phyloP scores from a whole-genome alignment of 2,888 invertebrate genomes.

The Eilema sororculum region DNA sequence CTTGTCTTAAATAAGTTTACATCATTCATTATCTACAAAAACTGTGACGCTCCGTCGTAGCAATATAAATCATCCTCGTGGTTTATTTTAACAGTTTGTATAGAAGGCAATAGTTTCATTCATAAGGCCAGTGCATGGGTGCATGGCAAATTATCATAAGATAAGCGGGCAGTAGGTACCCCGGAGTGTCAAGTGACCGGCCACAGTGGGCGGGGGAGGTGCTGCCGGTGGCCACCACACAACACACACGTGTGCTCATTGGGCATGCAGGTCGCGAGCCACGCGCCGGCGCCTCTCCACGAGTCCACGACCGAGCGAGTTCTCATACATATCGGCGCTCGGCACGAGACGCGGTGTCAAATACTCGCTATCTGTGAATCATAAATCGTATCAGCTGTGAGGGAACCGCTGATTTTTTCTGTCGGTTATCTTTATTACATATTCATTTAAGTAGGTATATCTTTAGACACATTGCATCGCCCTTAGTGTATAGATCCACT shows the following conservation, averaged over 20 bases:
- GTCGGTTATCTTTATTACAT: no score
- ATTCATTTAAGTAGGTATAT: no score
- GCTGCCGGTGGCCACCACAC: not conserved
- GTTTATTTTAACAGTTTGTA: not conserved
- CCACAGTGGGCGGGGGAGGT: not conserved
- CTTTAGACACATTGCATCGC: no score
- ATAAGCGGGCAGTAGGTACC: no score
- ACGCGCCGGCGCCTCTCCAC: not conserved
- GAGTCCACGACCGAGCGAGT: not conserved
- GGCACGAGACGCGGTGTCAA: not conserved
- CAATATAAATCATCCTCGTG: not conserved
- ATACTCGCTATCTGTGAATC: not conserved
- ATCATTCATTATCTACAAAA: not conserved
- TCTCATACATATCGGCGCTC: no score
- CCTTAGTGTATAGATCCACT: no score
- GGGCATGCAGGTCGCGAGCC: conserved; percentile 7
- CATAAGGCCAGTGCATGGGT: no score
- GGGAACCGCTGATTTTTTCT: not conserved
- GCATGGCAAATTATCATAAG: no score
- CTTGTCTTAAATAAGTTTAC: not conserved
- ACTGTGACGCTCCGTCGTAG: not conserved
- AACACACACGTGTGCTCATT: not conserved
- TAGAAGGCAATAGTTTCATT: no score
- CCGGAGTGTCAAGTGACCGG: not conserved
- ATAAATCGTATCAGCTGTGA: conserved; percentile 1